Evolutionary conservation across 2,797 vertebrate genomes (phyloP).

Genomic region (Sparidentex hasta): DNA sequence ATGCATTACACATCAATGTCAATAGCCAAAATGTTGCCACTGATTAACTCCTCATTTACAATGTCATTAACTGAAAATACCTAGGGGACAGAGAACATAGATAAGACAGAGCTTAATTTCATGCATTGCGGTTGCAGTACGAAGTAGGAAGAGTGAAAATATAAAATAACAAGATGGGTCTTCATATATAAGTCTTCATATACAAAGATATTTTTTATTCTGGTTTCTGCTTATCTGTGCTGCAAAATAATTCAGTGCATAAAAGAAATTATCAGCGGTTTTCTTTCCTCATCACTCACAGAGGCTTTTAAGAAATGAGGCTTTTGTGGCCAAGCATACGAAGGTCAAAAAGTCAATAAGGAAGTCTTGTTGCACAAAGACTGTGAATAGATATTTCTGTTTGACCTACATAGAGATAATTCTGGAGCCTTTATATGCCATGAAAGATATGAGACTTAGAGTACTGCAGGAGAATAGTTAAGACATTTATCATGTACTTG

Average conservation of each 20-base stretch:
- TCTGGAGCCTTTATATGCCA: conserved; percentile 21
- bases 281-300: conserved; percentile 9
- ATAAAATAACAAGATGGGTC: conserved; percentile 1
- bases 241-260: conserved; percentile 6
- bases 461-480: background rate
- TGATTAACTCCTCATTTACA: background rate
- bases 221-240: conserved; percentile 18
- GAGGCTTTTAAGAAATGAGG: conserved; percentile 2
- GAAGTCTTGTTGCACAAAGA: conserved; percentile 3
- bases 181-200: background rate
- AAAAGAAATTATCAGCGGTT: conserved; percentile 11
- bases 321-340: conserved; percentile 12
- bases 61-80: conserved; percentile 8
- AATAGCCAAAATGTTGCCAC: background rate
- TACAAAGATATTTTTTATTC: background rate
- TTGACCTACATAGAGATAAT: conserved; percentile 35
- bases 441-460: background rate
- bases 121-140: too few species aligned
- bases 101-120: too few species aligned
- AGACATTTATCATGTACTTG: background rate
- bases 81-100: background rate
- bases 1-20: conserved; percentile 5
- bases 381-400: conserved; percentile 15
- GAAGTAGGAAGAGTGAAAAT: background rate
- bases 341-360: conserved; percentile 26